A percentile compares a stretch with the other conserved stretches of the same genome.
Evolutionary conservation across 64 coral and sea anemone genomes (phyloP).

Genomic region (Porites lutea): DNA sequence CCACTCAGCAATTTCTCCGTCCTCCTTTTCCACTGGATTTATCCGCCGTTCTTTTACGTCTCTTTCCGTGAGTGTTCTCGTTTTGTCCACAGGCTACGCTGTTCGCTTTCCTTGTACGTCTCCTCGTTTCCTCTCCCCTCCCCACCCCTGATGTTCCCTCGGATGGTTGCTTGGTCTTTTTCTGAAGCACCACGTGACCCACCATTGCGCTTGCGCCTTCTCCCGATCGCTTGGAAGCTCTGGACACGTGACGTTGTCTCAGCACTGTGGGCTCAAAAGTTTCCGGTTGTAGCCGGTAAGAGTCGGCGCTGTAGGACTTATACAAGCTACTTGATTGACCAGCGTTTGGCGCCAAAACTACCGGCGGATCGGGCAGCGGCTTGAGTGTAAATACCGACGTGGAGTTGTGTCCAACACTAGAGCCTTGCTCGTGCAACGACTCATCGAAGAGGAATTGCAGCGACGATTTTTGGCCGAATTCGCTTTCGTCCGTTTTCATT

Average conservation of each 20-base stretch:
- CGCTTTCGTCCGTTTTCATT: slow-evolving; percentile 28
- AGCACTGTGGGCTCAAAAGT: slow-evolving; percentile 13
- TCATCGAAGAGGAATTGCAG: slow-evolving; percentile 44
- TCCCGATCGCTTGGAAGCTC: slow-evolving; percentile 29
- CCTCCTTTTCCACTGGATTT: slow-evolving; percentile 39
- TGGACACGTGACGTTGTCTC: slow-evolving; percentile 18
- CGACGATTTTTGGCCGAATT: slow-evolving; percentile 7
- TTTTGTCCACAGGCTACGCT: slow-evolving; percentile 4
- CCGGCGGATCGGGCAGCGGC: background rate
- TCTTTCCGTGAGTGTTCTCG: slow-evolving; percentile 11
- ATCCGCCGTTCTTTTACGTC: slow-evolving; percentile 6
- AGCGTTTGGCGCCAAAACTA: slow-evolving; percentile 7
- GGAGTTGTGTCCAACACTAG: background rate
- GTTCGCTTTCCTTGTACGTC: slow-evolving; percentile 4
- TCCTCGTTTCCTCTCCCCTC: slow-evolving; percentile 28
- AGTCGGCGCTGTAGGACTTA: slow-evolving; percentile 41
- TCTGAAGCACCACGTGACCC: background rate
- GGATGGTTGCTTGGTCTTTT: slow-evolving; percentile 7
- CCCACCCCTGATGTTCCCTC: slow-evolving; percentile 21
- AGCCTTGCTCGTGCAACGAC: background rate
- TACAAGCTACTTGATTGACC: background rate
- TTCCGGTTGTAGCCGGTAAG: background rate
- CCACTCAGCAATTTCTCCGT: slow-evolving; percentile 23
- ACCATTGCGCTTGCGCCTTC: background rate
- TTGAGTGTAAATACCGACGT: slow-evolving; percentile 19